A percentile compares a stretch with the other conserved stretches of the same genome.
Evolutionary conservation across 2,888 invertebrate species (phyloP).

Genomic region (Dorcus hopei): DNA sequence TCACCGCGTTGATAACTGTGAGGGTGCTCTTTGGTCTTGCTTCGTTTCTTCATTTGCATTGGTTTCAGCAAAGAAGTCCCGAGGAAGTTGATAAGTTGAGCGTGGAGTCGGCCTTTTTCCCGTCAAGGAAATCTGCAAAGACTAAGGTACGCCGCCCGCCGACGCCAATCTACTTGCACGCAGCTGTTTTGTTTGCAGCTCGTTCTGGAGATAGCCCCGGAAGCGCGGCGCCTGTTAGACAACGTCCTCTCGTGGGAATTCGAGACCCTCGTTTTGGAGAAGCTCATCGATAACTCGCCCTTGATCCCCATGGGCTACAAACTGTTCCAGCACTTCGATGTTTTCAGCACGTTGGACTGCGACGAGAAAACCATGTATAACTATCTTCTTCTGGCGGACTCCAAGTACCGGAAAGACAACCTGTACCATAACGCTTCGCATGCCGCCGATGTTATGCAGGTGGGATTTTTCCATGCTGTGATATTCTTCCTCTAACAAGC

Average conservation of each 20-base stretch:
- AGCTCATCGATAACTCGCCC: slow-evolving; percentile 75
- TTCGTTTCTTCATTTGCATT: too few relatives aligned
- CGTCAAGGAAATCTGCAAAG: too few relatives aligned
- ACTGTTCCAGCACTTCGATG: slow-evolving; percentile 82
- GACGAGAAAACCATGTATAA: slow-evolving; percentile 81
- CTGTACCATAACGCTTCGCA: slow-evolving; percentile 98
- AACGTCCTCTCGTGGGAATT: slow-evolving; percentile 87
- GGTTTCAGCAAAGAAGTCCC: too few relatives aligned
- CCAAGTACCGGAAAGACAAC: slow-evolving; percentile 86
- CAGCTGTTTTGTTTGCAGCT: too few relatives aligned
- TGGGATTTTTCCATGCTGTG: slow-evolving; percentile 31
- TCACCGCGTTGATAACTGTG: slow-evolving; percentile 81
- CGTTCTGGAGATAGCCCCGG: too few relatives aligned
- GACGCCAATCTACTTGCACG: too few relatives aligned
- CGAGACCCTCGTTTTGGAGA: slow-evolving; percentile 90
- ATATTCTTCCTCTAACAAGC: too few relatives aligned
- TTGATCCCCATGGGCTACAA: slow-evolving; percentile 84
- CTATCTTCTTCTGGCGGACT: slow-evolving; percentile 90
- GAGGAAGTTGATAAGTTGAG: too few relatives aligned
- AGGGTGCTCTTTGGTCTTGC: slow-evolving; percentile 14
- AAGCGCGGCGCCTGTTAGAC: slow-evolving; percentile 53
- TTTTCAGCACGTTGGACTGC: slow-evolving; percentile 77
- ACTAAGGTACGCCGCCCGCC: too few relatives aligned
- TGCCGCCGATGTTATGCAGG: slow-evolving; percentile 94
- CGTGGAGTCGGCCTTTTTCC: too few relatives aligned